Conservation (phyloP, 1,140 invertebrate genomes). For the Stegodyphus mimosarum region DNA sequence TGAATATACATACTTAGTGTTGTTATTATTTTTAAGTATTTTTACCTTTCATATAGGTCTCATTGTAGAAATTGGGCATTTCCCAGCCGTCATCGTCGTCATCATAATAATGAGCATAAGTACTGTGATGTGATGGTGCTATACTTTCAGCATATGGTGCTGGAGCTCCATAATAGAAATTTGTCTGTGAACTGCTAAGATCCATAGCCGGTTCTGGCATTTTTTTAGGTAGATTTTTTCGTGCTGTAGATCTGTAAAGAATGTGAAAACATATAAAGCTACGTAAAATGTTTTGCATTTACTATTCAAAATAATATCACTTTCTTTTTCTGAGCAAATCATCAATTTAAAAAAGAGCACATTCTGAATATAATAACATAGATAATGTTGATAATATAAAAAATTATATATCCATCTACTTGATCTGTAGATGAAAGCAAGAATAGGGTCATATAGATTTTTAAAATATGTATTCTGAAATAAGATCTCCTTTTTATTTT, state of each 20-base stretch:
- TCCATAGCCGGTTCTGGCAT: constrained; percentile 60
- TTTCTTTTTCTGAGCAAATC: too few relatives aligned
- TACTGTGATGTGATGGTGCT: constrained; percentile 93
- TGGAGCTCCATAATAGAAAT: constrained; percentile 94
- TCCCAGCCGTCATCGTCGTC: constrained; percentile 96
- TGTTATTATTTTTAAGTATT: background rate
- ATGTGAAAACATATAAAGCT: background rate
- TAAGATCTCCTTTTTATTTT: too few relatives aligned
- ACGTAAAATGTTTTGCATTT: background rate
- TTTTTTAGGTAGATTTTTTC: constrained; percentile 60
- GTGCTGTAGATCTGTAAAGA: constrained; percentile 28
- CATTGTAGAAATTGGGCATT: constrained; percentile 97
- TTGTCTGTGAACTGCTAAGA: constrained; percentile 79
- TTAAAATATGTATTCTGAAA: too few relatives aligned
- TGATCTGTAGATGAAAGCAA: too few relatives aligned
- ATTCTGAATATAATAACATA: too few relatives aligned
- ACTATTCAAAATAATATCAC: background rate
- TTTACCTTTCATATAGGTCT: constrained; percentile 91
- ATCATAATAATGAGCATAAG: constrained; percentile 94
- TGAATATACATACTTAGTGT: background rate
- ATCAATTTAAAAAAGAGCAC: too few relatives aligned
- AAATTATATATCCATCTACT: too few relatives aligned
- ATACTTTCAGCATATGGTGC: constrained; percentile 94
- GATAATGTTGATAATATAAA: too few relatives aligned
- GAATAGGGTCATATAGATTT: too few relatives aligned